phyloP scores from a whole-genome alignment of 53 echinoderm and acorn worm genomes.

The Paracentrotus lividus region DNA sequence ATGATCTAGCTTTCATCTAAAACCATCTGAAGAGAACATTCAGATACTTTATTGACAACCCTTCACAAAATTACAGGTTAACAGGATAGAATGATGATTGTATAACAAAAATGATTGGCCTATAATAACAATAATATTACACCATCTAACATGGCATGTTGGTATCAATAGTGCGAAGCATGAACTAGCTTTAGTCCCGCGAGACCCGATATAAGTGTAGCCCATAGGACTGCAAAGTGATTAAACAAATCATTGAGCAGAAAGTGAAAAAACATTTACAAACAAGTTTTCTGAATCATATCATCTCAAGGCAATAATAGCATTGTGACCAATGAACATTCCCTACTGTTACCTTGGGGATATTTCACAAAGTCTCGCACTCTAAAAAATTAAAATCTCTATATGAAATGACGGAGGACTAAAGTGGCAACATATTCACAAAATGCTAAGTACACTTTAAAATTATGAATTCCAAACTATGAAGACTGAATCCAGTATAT shows the following conservation, averaged over 20 bases:
- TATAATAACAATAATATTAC: background rate
- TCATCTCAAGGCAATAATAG: background rate
- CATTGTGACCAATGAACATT: background rate
- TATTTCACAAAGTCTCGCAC: background rate
- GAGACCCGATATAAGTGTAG: background rate
- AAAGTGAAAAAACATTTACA: background rate
- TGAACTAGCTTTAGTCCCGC: background rate
- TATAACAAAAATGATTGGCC: constrained; percentile 31
- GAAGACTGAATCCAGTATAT: too few species aligned
- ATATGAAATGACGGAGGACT: too few species aligned
- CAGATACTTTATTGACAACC: constrained; percentile 65
- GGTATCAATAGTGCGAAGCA: background rate
- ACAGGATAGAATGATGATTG: constrained; percentile 36
- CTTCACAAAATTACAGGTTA: constrained; percentile 53
- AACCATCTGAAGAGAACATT: constrained; percentile 53
- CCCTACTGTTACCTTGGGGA: background rate
- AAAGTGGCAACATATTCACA: too few species aligned
- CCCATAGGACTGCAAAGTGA: background rate
- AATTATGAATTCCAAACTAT: too few species aligned
- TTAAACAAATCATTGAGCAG: background rate
- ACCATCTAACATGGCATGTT: constrained; percentile 29
- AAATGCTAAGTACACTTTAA: too few species aligned
- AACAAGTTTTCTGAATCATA: background rate
- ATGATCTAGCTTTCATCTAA: constrained; percentile 61
- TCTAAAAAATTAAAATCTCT: too few species aligned